Evolutionary conservation across 1,140 invertebrate genomes (phyloP), one percentile per base, ranked within the genome.

Genomic region (Anadara kagoshimensis): DNA sequence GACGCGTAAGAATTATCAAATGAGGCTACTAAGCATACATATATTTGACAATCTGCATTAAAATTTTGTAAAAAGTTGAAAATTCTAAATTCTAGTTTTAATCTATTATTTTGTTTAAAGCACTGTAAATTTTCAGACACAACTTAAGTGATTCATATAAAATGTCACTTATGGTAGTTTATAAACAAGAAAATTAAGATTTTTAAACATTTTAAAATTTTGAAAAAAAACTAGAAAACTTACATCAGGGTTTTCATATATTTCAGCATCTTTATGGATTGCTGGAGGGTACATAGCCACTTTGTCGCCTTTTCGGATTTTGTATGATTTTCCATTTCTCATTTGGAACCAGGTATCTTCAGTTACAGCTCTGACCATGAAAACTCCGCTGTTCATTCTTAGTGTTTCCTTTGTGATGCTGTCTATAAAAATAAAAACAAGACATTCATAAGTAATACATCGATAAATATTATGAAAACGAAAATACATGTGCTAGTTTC

Each of bases 241-340:
- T 83, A 89, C 88, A 80, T 82, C 64, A 29, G 88, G 88, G 47
- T 87, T 75, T 79, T 87, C 85, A 61, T 84, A 89, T 26, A 89
- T 88, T 78, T 89, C 87, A 24, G 88, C 85, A 51, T 89, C 87
- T 70, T 87, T 86, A 73, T 89, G 88, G 20, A 89, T 85, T 16
- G 85, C 84, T 36, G 88, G 88, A n/a, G 88, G 88, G 65, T 89
- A 89, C 58, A 89, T 87, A 49, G 87, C 87, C 0, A 88, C 87
- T 73, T 82, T 76, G 77, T 89, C 88, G 20, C 88, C 88, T 64
- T 85, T 78, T 24, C 88, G 71, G 18, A 89, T 72, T 12, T 69
- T 65, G 68, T 78, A 83, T 8, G 56, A 78, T 36, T 83, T 43
- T 4, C 87, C 88, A 53, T 81, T 73, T 14, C 75, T 70, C 66